Evolutionary conservation across 1,140 invertebrate species (phyloP), one percentile per base, ranked within the genome.

Genomic region (Leptinotarsa texana): DNA sequence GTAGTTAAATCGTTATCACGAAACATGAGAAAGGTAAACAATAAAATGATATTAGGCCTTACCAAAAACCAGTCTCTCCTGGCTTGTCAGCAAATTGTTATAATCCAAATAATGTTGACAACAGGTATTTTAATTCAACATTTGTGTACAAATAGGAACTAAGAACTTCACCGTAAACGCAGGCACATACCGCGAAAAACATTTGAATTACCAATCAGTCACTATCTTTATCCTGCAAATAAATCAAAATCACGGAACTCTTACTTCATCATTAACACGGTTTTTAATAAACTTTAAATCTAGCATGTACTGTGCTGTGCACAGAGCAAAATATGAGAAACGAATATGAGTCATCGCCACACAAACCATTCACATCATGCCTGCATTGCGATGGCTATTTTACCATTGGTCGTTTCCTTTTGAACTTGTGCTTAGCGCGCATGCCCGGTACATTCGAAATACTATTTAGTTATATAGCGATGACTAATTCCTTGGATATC

Each of bases 301-400:
- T 67, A 67, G 11, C 51, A 57, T 65, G 63, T 73, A 72, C 71
- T 73, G 67, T 73, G 71, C 72, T 66, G 71, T 73, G 71, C 72
- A 49, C 68, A 67, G 62, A 74, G 72, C 65, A 49, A 63, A 67
- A 68, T 73, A 74, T 71, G 69, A 77, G 66, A 49, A 74, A 74
- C 72, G 69, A 71, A 70, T 74, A 70, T 74, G 72, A 77, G 72
- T 77, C 72, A 74, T 75, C 74, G 74, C 70, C 66, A 71, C 69
- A 77, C 70, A 73, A 78, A 73, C 74, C 74, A 78, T 75, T 78
- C 74, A 75, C 62, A 70, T 70, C 74, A 75, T 75, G 74, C 76
- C 74, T 71, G 71, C 74, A 78, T 75, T 75, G 74, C 74, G 69
- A 77, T 77, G 63, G 66, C 69, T 72, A 65, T 33, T 71, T 72